Percentiles rank a stretch among this genome's conserved stretches.
phyloP scores from a whole-genome alignment of 2,113 vertebrate genomes.

The Ardeotis arabs region DNA sequence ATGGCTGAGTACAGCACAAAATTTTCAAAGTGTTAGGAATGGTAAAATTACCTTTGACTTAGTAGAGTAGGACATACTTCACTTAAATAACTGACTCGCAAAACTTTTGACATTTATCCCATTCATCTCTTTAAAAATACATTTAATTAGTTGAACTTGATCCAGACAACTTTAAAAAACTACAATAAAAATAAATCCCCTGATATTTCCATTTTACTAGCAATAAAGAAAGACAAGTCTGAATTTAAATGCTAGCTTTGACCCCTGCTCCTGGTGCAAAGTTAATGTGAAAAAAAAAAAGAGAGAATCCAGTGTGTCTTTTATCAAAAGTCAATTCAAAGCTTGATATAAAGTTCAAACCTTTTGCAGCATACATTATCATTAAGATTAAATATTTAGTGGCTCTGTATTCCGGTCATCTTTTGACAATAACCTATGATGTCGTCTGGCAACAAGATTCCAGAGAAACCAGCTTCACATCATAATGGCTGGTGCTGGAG shows the following conservation, averaged over 20 bases:
- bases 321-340: conserved; percentile 66
- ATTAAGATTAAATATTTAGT: conserved; percentile 69
- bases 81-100: not conserved
- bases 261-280: conserved; percentile 26
- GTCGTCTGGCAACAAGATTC: not conserved
- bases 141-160: not conserved
- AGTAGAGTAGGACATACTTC: not conserved
- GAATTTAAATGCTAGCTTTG: conserved; percentile 47
- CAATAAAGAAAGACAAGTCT: conserved; percentile 17
- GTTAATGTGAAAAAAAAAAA: not conserved
- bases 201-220: not conserved
- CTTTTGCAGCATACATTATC: conserved; percentile 50
- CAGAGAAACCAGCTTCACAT: no score
- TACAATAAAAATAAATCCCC: not conserved
- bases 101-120: not conserved
- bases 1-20: not conserved
- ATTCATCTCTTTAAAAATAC: not conserved
- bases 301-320: not conserved
- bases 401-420: conserved; percentile 46
- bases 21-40: not conserved
- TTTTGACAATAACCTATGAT: conserved; percentile 61
- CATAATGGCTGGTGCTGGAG: conserved; percentile 11
- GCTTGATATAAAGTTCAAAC: conserved; percentile 28
- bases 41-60: conserved; percentile 16
- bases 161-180: not conserved